Conservation (phyloP, 1,140 invertebrate genomes). For the Sinella curviseta region DNA sequence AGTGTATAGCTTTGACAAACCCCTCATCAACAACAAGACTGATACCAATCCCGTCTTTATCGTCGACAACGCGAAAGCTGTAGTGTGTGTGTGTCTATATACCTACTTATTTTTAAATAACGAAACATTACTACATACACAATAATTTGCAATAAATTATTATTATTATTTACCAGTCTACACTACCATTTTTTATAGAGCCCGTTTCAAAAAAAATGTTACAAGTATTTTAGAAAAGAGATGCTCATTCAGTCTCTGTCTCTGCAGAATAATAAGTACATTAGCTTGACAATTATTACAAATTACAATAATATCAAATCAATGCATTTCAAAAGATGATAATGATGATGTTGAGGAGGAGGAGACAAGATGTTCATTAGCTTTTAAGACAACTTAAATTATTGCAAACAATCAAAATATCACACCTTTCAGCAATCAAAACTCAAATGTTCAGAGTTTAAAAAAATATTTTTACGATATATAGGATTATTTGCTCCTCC, state of each 20-base stretch:
- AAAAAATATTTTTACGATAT: not conserved
- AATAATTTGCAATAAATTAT: not conserved
- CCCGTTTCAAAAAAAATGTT: too few species aligned
- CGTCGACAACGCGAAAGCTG: conserved; percentile 3
- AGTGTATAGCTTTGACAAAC: conserved; percentile 16
- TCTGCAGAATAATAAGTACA: not conserved
- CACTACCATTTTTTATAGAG: too few species aligned
- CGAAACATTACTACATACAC: not conserved
- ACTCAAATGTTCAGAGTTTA: not conserved
- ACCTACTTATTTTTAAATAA: not conserved
- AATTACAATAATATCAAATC: not conserved
- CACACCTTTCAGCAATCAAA: not conserved
- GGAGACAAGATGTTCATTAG: not conserved
- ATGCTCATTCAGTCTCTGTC: not conserved
- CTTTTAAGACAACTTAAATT: not conserved
- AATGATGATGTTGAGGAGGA: not conserved
- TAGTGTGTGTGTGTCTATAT: not conserved
- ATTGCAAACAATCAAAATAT: not conserved
- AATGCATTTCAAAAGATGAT: not conserved
- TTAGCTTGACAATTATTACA: not conserved
- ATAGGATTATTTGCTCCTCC: too few species aligned
- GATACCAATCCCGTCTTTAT: conserved; percentile 26
- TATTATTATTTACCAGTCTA: too few species aligned
- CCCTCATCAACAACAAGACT: conserved; percentile 16
- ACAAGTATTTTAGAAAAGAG: not conserved